A percentile compares a stretch with the other conserved stretches of the same genome.
phyloP scores from a whole-genome alignment of 2,888 invertebrate species.

The Harpalus rubripes region DNA sequence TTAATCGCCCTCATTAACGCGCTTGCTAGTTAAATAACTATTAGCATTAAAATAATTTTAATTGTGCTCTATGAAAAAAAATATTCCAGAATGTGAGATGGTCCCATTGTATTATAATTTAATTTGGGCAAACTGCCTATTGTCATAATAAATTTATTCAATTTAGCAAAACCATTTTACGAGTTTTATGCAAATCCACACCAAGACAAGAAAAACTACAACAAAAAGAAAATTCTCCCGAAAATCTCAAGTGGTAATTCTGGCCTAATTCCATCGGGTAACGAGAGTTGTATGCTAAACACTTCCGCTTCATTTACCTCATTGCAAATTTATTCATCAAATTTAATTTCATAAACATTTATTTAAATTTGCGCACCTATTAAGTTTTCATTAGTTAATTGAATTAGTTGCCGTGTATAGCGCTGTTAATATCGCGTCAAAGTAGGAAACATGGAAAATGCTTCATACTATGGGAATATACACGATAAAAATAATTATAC shows the following conservation, averaged over 20 bases:
- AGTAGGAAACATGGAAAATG: background rate
- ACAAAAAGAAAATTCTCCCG: conserved; percentile 20
- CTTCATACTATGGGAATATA: background rate
- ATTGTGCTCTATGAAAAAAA: too few species aligned
- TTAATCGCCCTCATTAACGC: too few species aligned
- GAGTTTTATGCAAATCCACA: conserved; percentile 10
- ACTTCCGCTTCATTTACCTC: conserved; percentile 28
- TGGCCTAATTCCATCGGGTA: conserved; percentile 20
- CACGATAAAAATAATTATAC: background rate
- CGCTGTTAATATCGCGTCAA: background rate
- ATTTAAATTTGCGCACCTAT: conserved; percentile 43
- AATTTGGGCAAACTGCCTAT: background rate
- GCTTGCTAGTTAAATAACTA: too few species aligned
- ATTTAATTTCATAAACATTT: conserved; percentile 48
- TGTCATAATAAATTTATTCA: background rate
- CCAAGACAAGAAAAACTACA: background rate
- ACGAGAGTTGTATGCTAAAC: conserved; percentile 39
- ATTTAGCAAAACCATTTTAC: background rate
- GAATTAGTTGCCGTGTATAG: background rate
- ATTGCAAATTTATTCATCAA: conserved; percentile 43
- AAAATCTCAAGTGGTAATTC: conserved; percentile 36
- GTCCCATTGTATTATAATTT: background rate
- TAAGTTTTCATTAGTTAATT: conserved; percentile 38
- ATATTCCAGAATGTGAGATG: too few species aligned
- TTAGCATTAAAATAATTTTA: too few species aligned